Base-by-base conservation (phyloP, 2,797 vertebrate genomes). In the Peromyscus melanophrys region DNA sequence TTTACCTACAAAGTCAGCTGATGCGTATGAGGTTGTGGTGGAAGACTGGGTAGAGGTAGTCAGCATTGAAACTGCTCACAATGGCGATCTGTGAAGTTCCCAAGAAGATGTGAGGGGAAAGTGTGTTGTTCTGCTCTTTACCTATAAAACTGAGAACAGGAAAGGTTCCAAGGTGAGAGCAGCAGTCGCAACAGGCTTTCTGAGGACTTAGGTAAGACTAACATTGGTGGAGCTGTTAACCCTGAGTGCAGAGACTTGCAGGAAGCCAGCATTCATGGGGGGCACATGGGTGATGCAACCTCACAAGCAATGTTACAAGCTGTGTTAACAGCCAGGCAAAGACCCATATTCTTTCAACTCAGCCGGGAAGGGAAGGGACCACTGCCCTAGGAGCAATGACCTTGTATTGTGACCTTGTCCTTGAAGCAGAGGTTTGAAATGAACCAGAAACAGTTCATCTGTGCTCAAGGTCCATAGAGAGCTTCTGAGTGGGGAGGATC, bases 261-360 rank as follows among this genome's bases (percentile, higher is more conserved):
- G 67, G 69, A 77, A 88, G 61, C 23, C 40, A n/a, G 3, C 14
- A 13, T 63, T 82, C 34, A 29, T 23, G 2, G 40, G 6, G 2
- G 31, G 2, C 0, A 25, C 10, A 0, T 21, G 37, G 69, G 19
- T 31, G 23, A 6, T 4, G 6, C 3, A 67, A 29, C 23, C 10
- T 80, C 57, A 1, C 1, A 25, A 89, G 31, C 49, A 65, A 83
- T 40, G 43, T 3, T 67, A 29, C 21, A 61, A 40, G 9, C 11
- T 37, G 10, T 34, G 86, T 73, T 84, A 52, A 55, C 21, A 78
- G 25, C 61, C 49, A 25, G 61, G 46, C 25, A 17, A 52, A 89
- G 43, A 46, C 17, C 43, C 57, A 2, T 1, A 67, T 23, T 43
- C 10, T 88, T 17, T 67, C 55, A 34, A 0, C 11, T 8, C 63